Percentiles rank a stretch among this genome's conserved stretches.
These are phyloP conservation scores for Oceanites oceanicus DNA, from an alignment of 2,113 vertebrate species.

Conservation along the genomic window DNA sequence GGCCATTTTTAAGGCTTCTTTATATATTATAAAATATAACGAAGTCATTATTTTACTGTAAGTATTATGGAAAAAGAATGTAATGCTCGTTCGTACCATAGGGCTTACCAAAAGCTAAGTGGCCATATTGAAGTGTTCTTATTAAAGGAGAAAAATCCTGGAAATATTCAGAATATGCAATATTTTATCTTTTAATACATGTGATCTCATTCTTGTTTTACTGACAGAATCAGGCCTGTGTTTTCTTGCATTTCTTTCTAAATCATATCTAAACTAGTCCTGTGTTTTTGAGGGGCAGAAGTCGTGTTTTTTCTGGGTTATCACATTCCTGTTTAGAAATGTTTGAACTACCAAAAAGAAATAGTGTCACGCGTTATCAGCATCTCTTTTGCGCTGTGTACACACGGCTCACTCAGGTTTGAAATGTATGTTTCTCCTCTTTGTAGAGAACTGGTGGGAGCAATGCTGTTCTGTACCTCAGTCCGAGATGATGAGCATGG, in stretches of 20 bases:
- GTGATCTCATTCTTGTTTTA: not conserved
- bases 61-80: not conserved
- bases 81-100: not conserved
- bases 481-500: not conserved
- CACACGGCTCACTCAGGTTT: not conserved
- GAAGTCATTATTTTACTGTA: slow-evolving; percentile 5
- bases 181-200: not conserved
- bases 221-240: not conserved
- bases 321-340: not conserved
- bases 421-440: not conserved
- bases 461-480: not conserved
- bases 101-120: not conserved
- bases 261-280: not conserved
- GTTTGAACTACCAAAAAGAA: not conserved
- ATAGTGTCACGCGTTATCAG: not conserved
- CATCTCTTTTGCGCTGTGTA: not conserved
- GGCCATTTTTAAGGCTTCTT: not conserved
- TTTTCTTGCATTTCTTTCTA: not conserved
- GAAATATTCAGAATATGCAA: not conserved
- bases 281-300: not conserved
- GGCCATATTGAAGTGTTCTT: not conserved
- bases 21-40: slow-evolving; percentile 36
- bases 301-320: not conserved
- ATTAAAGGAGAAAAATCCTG: not conserved
- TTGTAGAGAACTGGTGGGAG: not conserved